These are phyloP conservation scores for Agelastica alni DNA, from an alignment of 2,888 invertebrate species.

Conservation along the genomic window DNA sequence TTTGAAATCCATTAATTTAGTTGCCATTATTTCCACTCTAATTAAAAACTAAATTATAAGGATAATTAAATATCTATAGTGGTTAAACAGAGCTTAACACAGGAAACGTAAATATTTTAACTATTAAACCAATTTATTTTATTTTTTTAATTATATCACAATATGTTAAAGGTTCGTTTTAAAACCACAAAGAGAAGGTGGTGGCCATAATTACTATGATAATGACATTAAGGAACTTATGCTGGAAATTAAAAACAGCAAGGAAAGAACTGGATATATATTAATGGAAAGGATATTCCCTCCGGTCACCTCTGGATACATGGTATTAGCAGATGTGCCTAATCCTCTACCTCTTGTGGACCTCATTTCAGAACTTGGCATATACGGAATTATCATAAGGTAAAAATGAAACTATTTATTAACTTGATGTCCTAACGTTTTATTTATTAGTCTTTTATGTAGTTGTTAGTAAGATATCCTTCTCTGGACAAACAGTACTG, in stretches of 20 bases:
- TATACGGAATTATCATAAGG: constrained; percentile 93
- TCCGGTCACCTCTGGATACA: constrained; percentile 77
- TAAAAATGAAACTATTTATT: constrained; percentile 66
- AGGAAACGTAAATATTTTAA: too few species aligned
- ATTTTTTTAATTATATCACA: too few species aligned
- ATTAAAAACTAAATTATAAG: too few species aligned
- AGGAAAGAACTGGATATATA: constrained; percentile 87
- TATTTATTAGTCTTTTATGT: too few species aligned
- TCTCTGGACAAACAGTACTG: too few species aligned
- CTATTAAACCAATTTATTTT: too few species aligned
- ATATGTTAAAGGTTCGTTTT: constrained; percentile 90
- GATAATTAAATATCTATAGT: too few species aligned
- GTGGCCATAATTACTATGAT: constrained; percentile 93
- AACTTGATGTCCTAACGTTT: too few species aligned
- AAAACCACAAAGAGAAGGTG: constrained; percentile 97
- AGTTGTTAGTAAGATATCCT: too few species aligned
- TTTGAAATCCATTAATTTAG: too few species aligned
- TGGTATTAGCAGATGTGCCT: constrained; percentile 68
- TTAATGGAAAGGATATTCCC: constrained; percentile 92
- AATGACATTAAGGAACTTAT: constrained; percentile 72
- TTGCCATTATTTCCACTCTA: too few species aligned
- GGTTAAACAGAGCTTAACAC: too few species aligned
- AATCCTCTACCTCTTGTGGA: constrained; percentile 65
- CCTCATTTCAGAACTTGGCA: constrained; percentile 90
- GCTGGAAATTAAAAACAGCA: constrained; percentile 64